These are phyloP conservation scores for Tragelaphus scriptus DNA, from an alignment of 2,113 vertebrate genomes.

Conservation along the genomic window DNA sequence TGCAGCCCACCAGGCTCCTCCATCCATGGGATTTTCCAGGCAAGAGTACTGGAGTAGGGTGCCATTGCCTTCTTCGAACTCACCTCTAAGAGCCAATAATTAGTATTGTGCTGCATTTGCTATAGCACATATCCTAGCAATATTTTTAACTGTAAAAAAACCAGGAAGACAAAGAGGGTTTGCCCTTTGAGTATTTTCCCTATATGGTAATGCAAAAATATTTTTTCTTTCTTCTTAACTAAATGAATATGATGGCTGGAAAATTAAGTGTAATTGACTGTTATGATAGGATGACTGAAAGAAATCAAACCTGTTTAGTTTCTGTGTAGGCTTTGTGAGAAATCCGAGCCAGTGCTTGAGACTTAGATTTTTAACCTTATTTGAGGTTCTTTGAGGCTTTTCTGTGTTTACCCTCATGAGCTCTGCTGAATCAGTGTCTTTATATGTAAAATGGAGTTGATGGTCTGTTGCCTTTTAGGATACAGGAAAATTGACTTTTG, in stretches of 20 bases:
- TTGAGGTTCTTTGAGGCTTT: neutral
- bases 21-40: too few relatives aligned
- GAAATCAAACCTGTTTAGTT: neutral
- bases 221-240: neutral
- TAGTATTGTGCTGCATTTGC: neutral
- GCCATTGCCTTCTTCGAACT: neutral
- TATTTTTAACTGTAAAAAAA: conserved; percentile 9
- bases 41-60: too few relatives aligned
- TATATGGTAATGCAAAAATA: neutral
- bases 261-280: neutral
- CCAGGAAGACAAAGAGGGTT: neutral
- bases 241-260: neutral
- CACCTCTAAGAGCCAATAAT: neutral
- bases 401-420: neutral
- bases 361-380: neutral
- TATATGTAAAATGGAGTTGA: neutral
- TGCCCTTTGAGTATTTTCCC: neutral
- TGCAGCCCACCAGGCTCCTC: too few relatives aligned
- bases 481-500: conserved; percentile 17
- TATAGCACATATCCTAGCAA: neutral
- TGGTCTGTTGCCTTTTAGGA: neutral
- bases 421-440: neutral
- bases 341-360: neutral
- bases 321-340: neutral
- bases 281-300: neutral